Evolutionary conservation across 2,888 invertebrate genomes (phyloP).

Genomic region (Nineta flava): DNA sequence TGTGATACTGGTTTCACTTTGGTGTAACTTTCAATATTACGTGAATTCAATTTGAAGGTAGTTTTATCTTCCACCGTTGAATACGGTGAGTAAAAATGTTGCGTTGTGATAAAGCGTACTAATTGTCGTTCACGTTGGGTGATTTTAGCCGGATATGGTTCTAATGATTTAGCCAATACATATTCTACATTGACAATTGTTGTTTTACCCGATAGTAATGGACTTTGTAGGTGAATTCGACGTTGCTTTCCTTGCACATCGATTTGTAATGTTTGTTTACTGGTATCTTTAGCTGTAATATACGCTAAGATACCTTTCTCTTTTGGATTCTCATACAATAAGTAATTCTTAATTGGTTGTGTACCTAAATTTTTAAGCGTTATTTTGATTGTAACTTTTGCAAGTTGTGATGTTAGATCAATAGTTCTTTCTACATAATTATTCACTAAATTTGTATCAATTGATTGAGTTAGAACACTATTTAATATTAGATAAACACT

Average conservation of each 20-base stretch:
- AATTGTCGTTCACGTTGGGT: slow-evolving; percentile 88
- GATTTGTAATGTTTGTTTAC: slow-evolving; percentile 25
- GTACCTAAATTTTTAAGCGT: slow-evolving; percentile 72
- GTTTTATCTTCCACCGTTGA: slow-evolving; percentile 65
- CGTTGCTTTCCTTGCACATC: slow-evolving; percentile 29
- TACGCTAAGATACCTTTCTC: slow-evolving; percentile 51
- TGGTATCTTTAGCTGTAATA: slow-evolving; percentile 50
- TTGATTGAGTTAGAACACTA: slow-evolving; percentile 19
- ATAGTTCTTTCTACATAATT: slow-evolving; percentile 74
- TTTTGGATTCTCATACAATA: slow-evolving; percentile 51
- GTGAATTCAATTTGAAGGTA: slow-evolving; percentile 56
- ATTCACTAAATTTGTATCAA: slow-evolving; percentile 44
- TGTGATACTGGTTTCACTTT: slow-evolving; percentile 67
- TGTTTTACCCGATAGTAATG: slow-evolving; percentile 39
- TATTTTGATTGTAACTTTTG: slow-evolving; percentile 64
- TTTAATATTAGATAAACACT: background rate
- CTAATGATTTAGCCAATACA: slow-evolving; percentile 57
- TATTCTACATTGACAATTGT: slow-evolving; percentile 49
- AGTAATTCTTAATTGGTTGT: slow-evolving; percentile 48
- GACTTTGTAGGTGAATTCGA: slow-evolving; percentile 39
- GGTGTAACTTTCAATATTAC: slow-evolving; percentile 66
- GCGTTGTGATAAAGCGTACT: slow-evolving; percentile 71
- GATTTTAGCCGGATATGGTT: slow-evolving; percentile 77
- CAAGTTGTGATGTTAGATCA: slow-evolving; percentile 78
- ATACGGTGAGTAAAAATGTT: slow-evolving; percentile 76